Evolutionary conservation across 2,888 invertebrate species (phyloP), one percentile per base, ranked within the genome.

Genomic region (Anorthoa munda): DNA sequence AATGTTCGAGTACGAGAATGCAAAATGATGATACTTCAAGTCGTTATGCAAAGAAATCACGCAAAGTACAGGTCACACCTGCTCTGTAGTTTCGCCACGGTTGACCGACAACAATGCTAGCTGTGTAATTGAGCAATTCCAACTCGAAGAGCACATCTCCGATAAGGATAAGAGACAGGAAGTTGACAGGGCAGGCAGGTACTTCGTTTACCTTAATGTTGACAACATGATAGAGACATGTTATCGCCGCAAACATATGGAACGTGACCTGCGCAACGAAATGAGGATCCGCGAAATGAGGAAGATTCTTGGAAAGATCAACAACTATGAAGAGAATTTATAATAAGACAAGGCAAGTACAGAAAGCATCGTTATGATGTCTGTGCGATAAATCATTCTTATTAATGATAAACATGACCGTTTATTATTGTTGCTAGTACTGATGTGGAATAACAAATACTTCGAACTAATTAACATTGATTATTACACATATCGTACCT

Each of bases 41-140:
- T 87, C 82, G 89, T 89, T 89, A 88, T 85, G 88, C 88, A 93
- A 91, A 90, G 90, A 90, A 90, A 91, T 94, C 94, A 93, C 92
- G 93, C 92, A 91, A 88, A 85, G 82, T 87, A 87, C 92, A 91
- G 91, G 92, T 92, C 90, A 92, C 93, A 95, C 94, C 93, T 95
- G 95, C 88, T 91, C 88, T 87, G 87, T 87, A 92, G 91, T 92
- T 91, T 91, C 82, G 90, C 89, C 89, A 94, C 91, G 95, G 92
- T 90, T 92, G 93, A 92, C 92, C 88, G 93, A 93, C 90, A 94
- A 95, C 95, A 96, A 95, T 95, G 92, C 91, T 89, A 87, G 83
- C 83, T 90, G 87, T 84, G 89, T 95, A 94, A 95, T 95, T 94
- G 93, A 92, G 93, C 91, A 92, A 95, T 94, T 94, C 87, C 84